Evolutionary conservation across 2,113 vertebrate genomes (phyloP), one percentile per base, ranked within the genome.

Genomic region (Dipodomys spectabilis): DNA sequence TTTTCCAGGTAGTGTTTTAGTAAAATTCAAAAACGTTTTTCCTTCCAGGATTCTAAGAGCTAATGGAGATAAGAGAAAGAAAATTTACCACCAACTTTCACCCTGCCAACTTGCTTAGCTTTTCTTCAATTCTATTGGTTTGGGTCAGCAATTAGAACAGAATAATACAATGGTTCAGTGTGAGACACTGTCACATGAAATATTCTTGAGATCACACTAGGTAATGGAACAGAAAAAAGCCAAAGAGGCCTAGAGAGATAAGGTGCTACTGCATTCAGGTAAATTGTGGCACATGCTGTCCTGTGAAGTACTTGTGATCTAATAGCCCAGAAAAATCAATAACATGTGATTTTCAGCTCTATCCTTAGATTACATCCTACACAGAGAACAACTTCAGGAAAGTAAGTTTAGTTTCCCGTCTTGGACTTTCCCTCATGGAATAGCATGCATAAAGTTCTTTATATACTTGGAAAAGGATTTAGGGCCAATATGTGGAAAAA

Each of bases 271-370:
- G 9, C 65, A 49, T 88, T 80, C 82, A 95, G 68, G 89, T 23
- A 49, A 94, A 72, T 64, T 25, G 16, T 87, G 88, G 93, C 85
- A 90, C 35, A 32, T 65, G 71, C 9, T 60, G 13, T 65, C 35
- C 49, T 85, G 83, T 73, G 82, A 93, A 91, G 83, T 92, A 12
- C 57, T 72, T 32, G n/a, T 75, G 85, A 92, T 86, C 75, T 93
- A 92, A 95, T 57, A 35, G 53, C 92, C 71, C 78, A 88, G 86
- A 68, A 88, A 94, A 94, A 94, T 94, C 86, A 97, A 95, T 94
- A 82, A 2, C 53, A 22, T 73, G 85, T 83, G 96, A 95, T 95
- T 96, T 94, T 95, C 94, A 94, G 79, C 67, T 69, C 82, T 93
- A 92, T 60, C 82, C 85, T 96, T 92, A 94, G 94, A 82, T 94